Percentiles rank a stretch among this genome's conserved stretches.
Evolutionary conservation across 23 tunicate genomes (phyloP).

Genomic region (Ascidia mentula): DNA sequence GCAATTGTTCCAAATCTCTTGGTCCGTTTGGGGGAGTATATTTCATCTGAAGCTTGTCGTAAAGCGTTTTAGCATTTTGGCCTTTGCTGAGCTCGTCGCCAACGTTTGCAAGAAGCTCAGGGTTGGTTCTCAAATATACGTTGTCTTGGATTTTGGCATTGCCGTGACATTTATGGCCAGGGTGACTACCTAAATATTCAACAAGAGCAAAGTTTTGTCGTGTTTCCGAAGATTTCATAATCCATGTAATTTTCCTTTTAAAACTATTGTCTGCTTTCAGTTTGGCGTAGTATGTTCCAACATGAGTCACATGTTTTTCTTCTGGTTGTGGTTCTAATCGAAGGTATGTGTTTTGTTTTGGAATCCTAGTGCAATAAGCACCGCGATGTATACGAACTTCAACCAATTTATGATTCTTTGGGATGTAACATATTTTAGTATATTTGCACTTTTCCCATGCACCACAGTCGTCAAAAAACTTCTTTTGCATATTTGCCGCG

Average conservation of each 20-base stretch:
- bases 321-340: not conserved
- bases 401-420: not conserved
- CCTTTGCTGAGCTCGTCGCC: not conserved
- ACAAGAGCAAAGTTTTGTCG: not conserved
- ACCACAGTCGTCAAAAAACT: slow-evolving; percentile 3
- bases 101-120: not conserved
- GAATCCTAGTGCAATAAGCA: not conserved
- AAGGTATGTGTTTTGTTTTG: not conserved
- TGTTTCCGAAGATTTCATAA: not conserved
- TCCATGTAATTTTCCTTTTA: slow-evolving; percentile 9
- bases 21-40: not conserved
- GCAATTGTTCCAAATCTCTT: slow-evolving; percentile 1
- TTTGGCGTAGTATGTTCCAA: slow-evolving; percentile 3
- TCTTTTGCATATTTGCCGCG: not conserved
- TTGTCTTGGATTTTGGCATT: not conserved
- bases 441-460: not conserved
- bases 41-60: not conserved
- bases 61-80: not conserved
- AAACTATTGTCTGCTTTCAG: not conserved
- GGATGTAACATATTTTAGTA: not conserved
- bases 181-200: slow-evolving; percentile 10
- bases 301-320: not conserved
- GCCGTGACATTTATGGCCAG: not conserved
- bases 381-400: not conserved
- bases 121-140: not conserved